Conservation (phyloP, 1,140 invertebrate genomes). For the Neodiprion fabricii region DNA sequence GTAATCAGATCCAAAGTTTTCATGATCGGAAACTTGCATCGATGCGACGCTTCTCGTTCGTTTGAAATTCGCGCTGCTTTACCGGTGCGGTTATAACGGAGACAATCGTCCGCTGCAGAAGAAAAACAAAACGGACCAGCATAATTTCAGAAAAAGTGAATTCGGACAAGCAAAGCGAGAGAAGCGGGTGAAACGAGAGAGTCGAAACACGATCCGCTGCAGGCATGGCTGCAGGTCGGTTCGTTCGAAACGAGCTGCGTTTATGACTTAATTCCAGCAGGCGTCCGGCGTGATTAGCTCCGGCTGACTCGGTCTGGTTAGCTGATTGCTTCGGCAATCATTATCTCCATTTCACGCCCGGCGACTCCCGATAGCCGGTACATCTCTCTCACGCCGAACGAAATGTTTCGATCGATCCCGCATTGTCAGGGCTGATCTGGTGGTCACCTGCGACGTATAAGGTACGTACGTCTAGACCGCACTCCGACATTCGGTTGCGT, state of each 20-base stretch:
- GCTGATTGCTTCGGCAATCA: constrained; percentile 56
- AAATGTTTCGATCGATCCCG: constrained; percentile 1
- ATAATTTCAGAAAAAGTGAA: background rate
- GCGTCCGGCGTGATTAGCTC: constrained; percentile 46
- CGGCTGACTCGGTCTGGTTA: constrained; percentile 47
- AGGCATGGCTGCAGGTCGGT: background rate
- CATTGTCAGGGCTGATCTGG: background rate
- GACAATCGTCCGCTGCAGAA: background rate
- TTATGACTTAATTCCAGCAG: background rate
- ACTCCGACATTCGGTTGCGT: too few relatives aligned
- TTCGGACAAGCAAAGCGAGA: too few relatives aligned
- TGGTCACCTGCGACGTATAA: background rate
- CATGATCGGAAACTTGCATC: too few relatives aligned
- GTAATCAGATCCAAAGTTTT: too few relatives aligned
- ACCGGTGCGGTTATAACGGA: constrained; percentile 9
- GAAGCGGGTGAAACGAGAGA: background rate
- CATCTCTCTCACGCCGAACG: background rate
- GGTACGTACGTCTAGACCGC: background rate
- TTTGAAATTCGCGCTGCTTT: too few relatives aligned
- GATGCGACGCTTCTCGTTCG: too few relatives aligned
- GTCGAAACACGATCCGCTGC: constrained; percentile 15
- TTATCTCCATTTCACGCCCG: constrained; percentile 59
- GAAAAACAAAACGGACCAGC: background rate
- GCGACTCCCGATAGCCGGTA: constrained; percentile 27
- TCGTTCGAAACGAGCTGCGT: background rate